phyloP scores from a whole-genome alignment of 2,113 vertebrate genomes.

The Calyptomena viridis region DNA sequence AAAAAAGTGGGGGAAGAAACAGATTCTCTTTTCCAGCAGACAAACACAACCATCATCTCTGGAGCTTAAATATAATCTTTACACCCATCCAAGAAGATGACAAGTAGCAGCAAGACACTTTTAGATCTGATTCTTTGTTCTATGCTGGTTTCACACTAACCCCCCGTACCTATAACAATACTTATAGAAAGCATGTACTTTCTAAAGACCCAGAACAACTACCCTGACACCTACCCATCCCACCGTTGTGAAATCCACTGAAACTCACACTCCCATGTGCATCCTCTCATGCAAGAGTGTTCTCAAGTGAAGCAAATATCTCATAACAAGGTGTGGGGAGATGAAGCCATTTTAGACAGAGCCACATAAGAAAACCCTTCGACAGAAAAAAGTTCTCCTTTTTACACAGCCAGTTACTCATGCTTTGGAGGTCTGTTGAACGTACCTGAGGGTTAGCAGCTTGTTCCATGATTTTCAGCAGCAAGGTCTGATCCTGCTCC shows the following conservation, averaged over 20 bases:
- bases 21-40: neutral
- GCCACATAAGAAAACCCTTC: neutral
- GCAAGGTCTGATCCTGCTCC: conserved; percentile 92
- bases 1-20: neutral
- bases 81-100: neutral
- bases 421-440: neutral
- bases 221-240: neutral
- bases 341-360: neutral
- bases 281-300: neutral
- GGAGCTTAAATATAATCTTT: neutral
- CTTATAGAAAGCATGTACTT: neutral
- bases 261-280: accelerated
- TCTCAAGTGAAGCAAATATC: neutral
- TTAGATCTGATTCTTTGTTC: neutral
- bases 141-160: neutral
- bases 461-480: conserved; percentile 97
- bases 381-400: neutral
- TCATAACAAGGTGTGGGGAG: accelerated
- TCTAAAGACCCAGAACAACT: neutral
- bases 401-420: neutral
- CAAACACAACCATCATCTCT: neutral
- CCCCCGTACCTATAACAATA: neutral
- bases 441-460: conserved; percentile 89
- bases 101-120: neutral
- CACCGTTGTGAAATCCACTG: neutral